phyloP scores from a whole-genome alignment of 2,888 invertebrate genomes.

The Calliphora vomitoria region DNA sequence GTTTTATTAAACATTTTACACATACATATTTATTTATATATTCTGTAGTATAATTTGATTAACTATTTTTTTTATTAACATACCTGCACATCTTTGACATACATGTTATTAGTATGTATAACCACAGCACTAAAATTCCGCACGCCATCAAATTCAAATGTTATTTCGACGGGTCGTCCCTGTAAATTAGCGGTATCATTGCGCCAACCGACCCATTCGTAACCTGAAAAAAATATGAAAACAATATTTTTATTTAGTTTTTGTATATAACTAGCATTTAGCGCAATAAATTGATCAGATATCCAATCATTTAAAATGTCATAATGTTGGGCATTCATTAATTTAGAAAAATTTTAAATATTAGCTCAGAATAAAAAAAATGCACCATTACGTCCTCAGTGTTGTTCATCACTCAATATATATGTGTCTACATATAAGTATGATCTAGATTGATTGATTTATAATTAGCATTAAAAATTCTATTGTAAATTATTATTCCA shows the following conservation, averaged over 20 bases:
- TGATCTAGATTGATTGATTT: too few species aligned
- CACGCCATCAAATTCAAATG: slow-evolving; percentile 91
- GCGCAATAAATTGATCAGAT: too few species aligned
- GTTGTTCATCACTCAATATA: too few species aligned
- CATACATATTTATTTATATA: background rate
- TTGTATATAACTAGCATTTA: background rate
- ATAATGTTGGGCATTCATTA: too few species aligned
- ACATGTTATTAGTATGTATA: slow-evolving; percentile 91
- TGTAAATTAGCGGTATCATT: slow-evolving; percentile 88
- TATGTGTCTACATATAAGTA: too few species aligned
- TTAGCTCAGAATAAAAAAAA: too few species aligned
- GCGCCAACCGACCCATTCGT: slow-evolving; percentile 94
- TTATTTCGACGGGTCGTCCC: slow-evolving; percentile 89
- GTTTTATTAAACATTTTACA: background rate
- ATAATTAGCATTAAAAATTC: too few species aligned
- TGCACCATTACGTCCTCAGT: too few species aligned
- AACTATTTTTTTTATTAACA: slow-evolving; percentile 75
- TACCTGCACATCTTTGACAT: slow-evolving; percentile 91
- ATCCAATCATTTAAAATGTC: too few species aligned
- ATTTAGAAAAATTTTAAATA: too few species aligned
- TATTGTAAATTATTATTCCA: too few species aligned
- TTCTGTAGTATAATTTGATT: background rate
- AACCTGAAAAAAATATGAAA: slow-evolving; percentile 85
- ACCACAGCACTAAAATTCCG: slow-evolving; percentile 91
- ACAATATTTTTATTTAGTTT: background rate